Evolutionary conservation across 2,797 vertebrate species (phyloP).

Genomic region (Lepilemur septentrionalis): DNA sequence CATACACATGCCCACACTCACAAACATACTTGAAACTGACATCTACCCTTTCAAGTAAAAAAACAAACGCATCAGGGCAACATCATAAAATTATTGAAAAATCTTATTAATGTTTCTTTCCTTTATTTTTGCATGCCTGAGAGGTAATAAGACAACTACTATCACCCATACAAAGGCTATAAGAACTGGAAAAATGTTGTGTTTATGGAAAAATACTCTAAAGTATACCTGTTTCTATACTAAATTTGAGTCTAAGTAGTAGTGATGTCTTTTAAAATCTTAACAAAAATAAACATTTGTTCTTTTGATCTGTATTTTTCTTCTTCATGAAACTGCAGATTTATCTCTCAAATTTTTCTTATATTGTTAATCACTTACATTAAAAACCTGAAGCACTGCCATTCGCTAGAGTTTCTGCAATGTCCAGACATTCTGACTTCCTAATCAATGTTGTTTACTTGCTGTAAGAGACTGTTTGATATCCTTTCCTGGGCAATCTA

Average conservation of each 20-base stretch:
- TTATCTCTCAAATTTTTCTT: background rate
- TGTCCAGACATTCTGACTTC: background rate
- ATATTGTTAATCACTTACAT: background rate
- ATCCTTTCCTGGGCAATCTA: background rate
- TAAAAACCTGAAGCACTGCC: background rate
- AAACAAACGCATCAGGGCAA: background rate
- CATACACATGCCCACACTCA: background rate
- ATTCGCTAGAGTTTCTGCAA: background rate
- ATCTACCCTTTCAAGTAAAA: background rate
- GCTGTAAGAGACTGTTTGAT: background rate
- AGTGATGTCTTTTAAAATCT: background rate
- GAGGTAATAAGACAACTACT: background rate
- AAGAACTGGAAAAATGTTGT: background rate
- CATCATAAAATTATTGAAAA: background rate
- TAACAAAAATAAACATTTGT: background rate
- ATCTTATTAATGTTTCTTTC: background rate
- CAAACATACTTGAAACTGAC: background rate
- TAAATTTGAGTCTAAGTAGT: background rate
- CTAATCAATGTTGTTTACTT: conserved; percentile 21
- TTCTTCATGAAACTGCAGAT: background rate
- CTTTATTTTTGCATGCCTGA: background rate
- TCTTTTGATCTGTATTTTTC: background rate
- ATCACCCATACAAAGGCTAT: background rate
- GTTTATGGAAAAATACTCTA: background rate
- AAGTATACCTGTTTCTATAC: background rate